Conservation (phyloP, 2,888 invertebrate genomes). For the Neuroscelio doddi region DNA sequence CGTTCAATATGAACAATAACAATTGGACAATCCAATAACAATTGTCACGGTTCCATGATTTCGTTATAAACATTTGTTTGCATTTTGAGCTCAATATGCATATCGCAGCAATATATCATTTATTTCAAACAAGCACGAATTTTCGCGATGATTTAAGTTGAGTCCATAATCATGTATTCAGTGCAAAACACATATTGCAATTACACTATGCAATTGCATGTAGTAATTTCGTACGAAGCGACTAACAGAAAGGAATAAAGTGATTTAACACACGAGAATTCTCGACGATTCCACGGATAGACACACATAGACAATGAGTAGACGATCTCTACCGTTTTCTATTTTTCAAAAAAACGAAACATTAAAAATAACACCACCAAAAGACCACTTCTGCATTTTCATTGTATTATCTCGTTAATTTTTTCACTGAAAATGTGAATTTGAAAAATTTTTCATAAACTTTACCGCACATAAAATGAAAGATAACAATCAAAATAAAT, state of each 20-base stretch:
- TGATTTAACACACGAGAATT: constrained; percentile 5
- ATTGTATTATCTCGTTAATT: not conserved
- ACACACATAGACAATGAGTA: not conserved
- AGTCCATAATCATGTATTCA: constrained; percentile 13
- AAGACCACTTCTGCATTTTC: too few species aligned
- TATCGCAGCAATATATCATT: not conserved
- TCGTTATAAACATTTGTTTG: not conserved
- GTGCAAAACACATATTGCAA: constrained; percentile 35
- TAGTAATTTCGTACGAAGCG: constrained; percentile 19
- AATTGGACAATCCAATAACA: too few species aligned
- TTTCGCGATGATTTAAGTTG: constrained; percentile 35
- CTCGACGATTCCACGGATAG: not conserved
- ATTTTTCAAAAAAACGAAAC: too few species aligned
- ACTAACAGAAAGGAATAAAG: constrained; percentile 4
- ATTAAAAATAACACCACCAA: too few species aligned
- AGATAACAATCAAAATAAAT: not conserved
- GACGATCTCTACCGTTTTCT: not conserved
- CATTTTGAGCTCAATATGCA: not conserved
- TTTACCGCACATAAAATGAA: too few species aligned
- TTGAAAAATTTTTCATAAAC: too few species aligned
- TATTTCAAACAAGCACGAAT: constrained; percentile 14
- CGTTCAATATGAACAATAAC: too few species aligned
- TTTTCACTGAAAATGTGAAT: too few species aligned
- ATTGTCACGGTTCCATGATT: not conserved
- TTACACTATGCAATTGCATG: constrained; percentile 32